Percentiles rank a stretch among this genome's conserved stretches.
Conservation (phyloP, 2,888 invertebrate genomes). For the Habrosyne pyritoides region DNA sequence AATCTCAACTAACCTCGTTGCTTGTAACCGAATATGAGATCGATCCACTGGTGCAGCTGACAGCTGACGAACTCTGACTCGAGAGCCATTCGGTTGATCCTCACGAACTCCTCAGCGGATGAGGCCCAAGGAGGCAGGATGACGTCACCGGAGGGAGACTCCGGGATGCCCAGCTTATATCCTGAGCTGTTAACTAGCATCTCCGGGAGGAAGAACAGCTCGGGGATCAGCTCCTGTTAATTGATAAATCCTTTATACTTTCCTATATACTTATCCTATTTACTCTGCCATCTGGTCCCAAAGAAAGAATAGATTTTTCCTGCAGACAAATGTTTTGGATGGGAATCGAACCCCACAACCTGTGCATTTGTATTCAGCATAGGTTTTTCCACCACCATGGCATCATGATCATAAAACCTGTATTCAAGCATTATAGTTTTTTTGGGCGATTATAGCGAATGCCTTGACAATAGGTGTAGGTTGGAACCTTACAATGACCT, state of each 20-base stretch:
- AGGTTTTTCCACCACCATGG: no score
- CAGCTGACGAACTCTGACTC: slow-evolving; percentile 99
- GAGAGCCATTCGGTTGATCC: slow-evolving; percentile 98
- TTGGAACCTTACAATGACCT: no score
- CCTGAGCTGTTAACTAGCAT: slow-evolving; percentile 95
- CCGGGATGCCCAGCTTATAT: slow-evolving; percentile 94
- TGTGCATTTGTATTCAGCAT: no score
- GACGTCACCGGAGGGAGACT: slow-evolving; percentile 93
- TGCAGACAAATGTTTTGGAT: no score
- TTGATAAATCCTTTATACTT: no score
- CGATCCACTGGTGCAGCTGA: slow-evolving; percentile 99
- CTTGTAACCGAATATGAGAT: slow-evolving; percentile 99
- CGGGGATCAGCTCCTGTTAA: slow-evolving; percentile 96
- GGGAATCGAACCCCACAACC: no score
- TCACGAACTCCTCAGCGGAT: slow-evolving; percentile 98
- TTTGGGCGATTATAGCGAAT: no score
- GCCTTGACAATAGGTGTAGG: no score
- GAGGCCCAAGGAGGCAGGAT: slow-evolving; percentile 98
- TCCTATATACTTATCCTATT: no score
- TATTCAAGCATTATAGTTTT: no score
- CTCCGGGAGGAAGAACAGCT: slow-evolving; percentile 99
- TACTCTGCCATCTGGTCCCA: background rate
- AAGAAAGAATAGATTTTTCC: no score
- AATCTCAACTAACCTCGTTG: slow-evolving; percentile 89
- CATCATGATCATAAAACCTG: no score